Evolutionary conservation across 1,140 invertebrate genomes (phyloP).

Genomic region (Harlomillsia oculata): DNA sequence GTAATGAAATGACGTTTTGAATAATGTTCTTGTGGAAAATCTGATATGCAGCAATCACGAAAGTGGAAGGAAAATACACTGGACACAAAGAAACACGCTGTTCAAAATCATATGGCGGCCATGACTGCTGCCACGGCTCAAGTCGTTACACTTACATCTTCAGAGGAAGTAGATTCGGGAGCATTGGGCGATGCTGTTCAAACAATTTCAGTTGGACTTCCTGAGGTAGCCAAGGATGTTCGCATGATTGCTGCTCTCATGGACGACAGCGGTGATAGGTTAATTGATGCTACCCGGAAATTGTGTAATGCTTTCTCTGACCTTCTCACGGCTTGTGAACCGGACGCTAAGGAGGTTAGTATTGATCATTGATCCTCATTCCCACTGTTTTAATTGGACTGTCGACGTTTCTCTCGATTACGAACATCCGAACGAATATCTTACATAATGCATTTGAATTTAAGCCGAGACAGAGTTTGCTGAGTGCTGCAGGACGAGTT

Average conservation of each 20-base stretch:
- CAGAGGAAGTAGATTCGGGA: conserved; percentile 81
- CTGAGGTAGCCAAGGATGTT: conserved; percentile 91
- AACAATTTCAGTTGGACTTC: conserved; percentile 90
- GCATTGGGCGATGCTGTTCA: conserved; percentile 93
- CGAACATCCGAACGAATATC: neutral
- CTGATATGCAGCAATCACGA: conserved; percentile 56
- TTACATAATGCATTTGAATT: conserved; percentile 23
- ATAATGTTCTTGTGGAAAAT: too few species aligned
- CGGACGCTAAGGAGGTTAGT: conserved; percentile 83
- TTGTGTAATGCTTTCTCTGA: conserved; percentile 91
- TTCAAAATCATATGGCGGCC: conserved; percentile 90
- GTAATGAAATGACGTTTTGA: neutral
- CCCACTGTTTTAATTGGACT: too few species aligned
- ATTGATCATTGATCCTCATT: too few species aligned
- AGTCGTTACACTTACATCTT: conserved; percentile 86
- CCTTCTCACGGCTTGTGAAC: conserved; percentile 85
- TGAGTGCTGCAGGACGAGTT: conserved; percentile 87
- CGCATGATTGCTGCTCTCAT: conserved; percentile 89
- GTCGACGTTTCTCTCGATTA: neutral
- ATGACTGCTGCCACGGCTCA: conserved; percentile 99
- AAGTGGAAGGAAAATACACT: conserved; percentile 89
- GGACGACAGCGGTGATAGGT: conserved; percentile 72
- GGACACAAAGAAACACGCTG: conserved; percentile 91
- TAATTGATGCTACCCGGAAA: conserved; percentile 83
- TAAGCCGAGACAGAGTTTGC: conserved; percentile 77